These are phyloP conservation scores for Brachyhypopomus occidentalis DNA, from an alignment of 2,113 vertebrate species.

Conservation along the genomic window DNA sequence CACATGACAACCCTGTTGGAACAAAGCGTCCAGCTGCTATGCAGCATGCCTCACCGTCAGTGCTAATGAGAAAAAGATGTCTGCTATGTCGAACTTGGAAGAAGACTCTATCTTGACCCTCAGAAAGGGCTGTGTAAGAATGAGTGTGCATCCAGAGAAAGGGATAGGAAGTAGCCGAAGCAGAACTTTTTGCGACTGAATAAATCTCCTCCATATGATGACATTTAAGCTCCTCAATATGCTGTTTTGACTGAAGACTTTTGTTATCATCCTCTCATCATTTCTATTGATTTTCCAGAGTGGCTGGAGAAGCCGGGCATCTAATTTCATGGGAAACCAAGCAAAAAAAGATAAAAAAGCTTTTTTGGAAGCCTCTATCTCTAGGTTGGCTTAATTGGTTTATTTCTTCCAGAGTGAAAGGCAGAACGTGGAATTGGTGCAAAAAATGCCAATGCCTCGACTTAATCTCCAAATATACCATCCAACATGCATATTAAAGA, in stretches of 20 bases:
- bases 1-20: too few species aligned
- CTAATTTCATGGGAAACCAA: not conserved
- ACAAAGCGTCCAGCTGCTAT: too few species aligned
- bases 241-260: constrained; percentile 39
- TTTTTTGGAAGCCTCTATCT: not conserved
- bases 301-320: not conserved
- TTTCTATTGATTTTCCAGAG: constrained; percentile 45
- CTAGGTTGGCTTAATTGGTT: constrained; percentile 35
- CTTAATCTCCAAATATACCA: constrained; percentile 56
- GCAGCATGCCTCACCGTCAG: too few species aligned
- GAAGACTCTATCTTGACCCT: not conserved
- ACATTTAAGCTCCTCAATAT: constrained; percentile 52
- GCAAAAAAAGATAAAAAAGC: not conserved
- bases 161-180: not conserved
- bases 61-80: not conserved
- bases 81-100: not conserved
- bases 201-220: constrained; percentile 31
- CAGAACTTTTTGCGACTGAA: constrained; percentile 14
- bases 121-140: not conserved
- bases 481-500: constrained; percentile 47
- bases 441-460: constrained; percentile 55
- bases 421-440: constrained; percentile 12
- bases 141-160: not conserved
- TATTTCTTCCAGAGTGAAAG: constrained; percentile 40
- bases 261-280: constrained; percentile 37